A percentile compares a stretch with the other conserved stretches of the same genome.
Evolutionary conservation across 2,113 vertebrate genomes (phyloP).

Genomic region (Grantiella picta): DNA sequence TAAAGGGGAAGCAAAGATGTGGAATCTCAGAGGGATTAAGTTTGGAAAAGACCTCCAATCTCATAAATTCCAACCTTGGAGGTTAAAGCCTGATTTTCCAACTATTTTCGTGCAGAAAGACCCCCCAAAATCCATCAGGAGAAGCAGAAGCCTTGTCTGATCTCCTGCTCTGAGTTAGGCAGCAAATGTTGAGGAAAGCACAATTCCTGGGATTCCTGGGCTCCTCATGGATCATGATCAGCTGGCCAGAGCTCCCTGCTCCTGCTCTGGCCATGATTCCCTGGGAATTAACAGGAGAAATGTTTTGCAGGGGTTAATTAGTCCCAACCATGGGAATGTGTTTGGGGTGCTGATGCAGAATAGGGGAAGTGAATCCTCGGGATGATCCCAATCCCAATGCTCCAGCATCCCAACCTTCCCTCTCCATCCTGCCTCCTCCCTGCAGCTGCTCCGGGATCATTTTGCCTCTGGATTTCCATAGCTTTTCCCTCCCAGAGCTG

Average conservation of each 20-base stretch:
- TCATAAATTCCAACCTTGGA: neutral
- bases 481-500: neutral
- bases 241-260: neutral
- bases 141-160: neutral
- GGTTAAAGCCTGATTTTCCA: neutral
- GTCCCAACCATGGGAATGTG: rapidly evolving
- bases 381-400: rapidly evolving
- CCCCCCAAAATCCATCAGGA: neutral
- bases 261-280: rapidly evolving
- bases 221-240: neutral
- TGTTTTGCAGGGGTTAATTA: neutral
- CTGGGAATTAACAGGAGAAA: neutral
- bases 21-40: neutral
- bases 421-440: neutral
- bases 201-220: neutral
- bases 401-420: neutral
- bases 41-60: neutral
- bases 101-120: neutral
- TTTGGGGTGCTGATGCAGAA: rapidly evolving
- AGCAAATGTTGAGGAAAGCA: neutral
- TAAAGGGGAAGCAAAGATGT: neutral
- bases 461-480: rapidly evolving
- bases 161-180: neutral
- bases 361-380: neutral
- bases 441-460: rapidly evolving